Conservation (phyloP, 1,140 invertebrate species). For the Drosophila dunni region DNA sequence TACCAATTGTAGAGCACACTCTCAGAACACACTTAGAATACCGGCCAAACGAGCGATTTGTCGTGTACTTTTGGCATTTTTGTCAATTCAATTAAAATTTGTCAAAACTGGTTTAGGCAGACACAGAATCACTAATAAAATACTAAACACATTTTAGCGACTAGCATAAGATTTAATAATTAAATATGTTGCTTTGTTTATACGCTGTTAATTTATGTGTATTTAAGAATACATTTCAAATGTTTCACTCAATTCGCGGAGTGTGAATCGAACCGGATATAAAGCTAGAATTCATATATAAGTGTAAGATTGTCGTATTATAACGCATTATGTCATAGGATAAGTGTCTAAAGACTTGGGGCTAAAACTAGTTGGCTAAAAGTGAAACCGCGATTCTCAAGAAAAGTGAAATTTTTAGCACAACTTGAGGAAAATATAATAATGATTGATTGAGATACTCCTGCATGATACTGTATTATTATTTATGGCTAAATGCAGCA, state of each 20-base stretch:
- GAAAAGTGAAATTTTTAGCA: slow-evolving; percentile 71
- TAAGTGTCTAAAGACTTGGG: neutral
- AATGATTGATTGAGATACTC: slow-evolving; percentile 68
- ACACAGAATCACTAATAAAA: slow-evolving; percentile 48
- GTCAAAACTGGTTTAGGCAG: slow-evolving; percentile 64
- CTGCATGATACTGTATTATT: slow-evolving; percentile 60
- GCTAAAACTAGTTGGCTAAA: slow-evolving; percentile 58
- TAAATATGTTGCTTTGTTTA: slow-evolving; percentile 43
- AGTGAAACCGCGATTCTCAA: slow-evolving; percentile 64
- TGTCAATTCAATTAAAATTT: slow-evolving; percentile 42
- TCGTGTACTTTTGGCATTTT: slow-evolving; percentile 27
- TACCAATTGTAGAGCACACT: slow-evolving; percentile 32
- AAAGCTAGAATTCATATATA: slow-evolving; percentile 23
- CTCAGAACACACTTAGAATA: too few species aligned
- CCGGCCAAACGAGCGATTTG: slow-evolving; percentile 13
- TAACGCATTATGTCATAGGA: slow-evolving; percentile 64
- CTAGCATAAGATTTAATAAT: slow-evolving; percentile 74
- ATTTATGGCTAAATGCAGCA: slow-evolving; percentile 65
- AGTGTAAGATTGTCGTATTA: neutral
- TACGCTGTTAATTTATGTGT: slow-evolving; percentile 39
- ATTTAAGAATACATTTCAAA: slow-evolving; percentile 42
- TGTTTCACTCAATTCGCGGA: slow-evolving; percentile 31
- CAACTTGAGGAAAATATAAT: slow-evolving; percentile 47
- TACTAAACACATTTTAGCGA: slow-evolving; percentile 65
- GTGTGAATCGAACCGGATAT: slow-evolving; percentile 61